A percentile compares a stretch with the other conserved stretches of the same genome.
These are phyloP conservation scores for Parnassius apollo DNA, from an alignment of 2,888 invertebrate genomes.

Conservation along the genomic window DNA sequence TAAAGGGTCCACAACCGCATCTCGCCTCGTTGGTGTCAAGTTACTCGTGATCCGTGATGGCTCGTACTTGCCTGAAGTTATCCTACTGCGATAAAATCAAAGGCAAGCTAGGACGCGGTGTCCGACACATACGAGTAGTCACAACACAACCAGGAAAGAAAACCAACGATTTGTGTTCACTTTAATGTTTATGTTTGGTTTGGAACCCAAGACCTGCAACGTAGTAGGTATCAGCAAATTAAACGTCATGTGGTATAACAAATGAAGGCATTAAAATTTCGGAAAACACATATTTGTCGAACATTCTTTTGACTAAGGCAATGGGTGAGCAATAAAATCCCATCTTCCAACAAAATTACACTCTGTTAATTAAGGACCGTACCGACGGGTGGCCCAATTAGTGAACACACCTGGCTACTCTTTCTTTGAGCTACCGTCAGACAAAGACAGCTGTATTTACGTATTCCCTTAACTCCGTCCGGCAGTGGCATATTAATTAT, in stretches of 20 bases:
- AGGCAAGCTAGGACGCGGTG: no score
- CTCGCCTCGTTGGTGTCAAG: no score
- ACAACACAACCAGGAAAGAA: no score
- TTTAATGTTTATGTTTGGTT: no score
- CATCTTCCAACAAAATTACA: constrained; percentile 26
- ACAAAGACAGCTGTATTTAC: constrained; percentile 32
- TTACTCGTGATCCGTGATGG: no score
- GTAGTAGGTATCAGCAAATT: no score
- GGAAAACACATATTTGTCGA: constrained; percentile 3
- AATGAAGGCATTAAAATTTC: not conserved
- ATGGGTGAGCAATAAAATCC: constrained; percentile 23
- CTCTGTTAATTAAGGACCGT: constrained; percentile 38
- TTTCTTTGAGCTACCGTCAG: constrained; percentile 24
- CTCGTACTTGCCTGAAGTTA: no score
- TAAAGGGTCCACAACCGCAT: no score
- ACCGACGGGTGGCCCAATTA: constrained; percentile 60
- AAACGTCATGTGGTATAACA: no score
- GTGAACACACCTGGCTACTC: constrained; percentile 37
- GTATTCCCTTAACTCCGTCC: constrained; percentile 31
- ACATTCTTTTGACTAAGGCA: constrained; percentile 15
- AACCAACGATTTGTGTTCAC: no score
- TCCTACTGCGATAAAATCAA: no score
- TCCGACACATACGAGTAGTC: not conserved
- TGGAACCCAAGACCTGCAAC: no score
- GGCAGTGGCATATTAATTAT: constrained; percentile 43